Base-by-base conservation (phyloP, 2,888 invertebrate species). In the Cyrtodaria siliqua region DNA sequence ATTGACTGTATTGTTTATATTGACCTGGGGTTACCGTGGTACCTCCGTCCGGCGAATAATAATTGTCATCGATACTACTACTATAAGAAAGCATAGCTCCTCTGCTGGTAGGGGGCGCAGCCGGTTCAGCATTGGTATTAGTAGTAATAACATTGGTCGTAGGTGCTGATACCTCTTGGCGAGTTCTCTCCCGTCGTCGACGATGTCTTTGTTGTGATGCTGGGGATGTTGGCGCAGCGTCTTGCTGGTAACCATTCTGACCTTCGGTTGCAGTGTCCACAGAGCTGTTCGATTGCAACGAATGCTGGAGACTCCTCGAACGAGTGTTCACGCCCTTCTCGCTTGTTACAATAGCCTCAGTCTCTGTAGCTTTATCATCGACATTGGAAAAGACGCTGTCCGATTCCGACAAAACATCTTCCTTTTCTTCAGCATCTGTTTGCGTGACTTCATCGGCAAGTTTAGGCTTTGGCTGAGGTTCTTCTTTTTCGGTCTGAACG, bases 311-410 rank as follows among this genome's bases (percentile, higher is more conserved):
- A 63, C 86, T 87, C 23, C 89, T 79, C 23, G 89, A 87, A 44
- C 87, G 82, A 2, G 89, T 90, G 82, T 90, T 90, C 24, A 91
- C 91, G 2, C 87, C 91, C 69, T 91, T 92, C 60, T 92, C 91
- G 44, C 84, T 83, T 6, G 89, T 89, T 50, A 82, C 84, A 18
- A 89, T 74, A 1, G 55, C 50, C 62, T 90, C 90, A 1, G 90
- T 91, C 26, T 80, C 87, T 2, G 85, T 87, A 42, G 84, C 78
- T 63, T 88, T 88, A 40, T 86, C 84, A 59, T 83, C 83, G 1
- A 81, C 79, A 52, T 79, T 84, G 38, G 74, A 78, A 57, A 77
- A 82, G 6, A 73, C 72, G 60, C 68, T 79, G 18, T 74, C 82
- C 24, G 74, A 77, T 38, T 79, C 79, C 8, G 82, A 79, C 44